These are phyloP conservation scores for Pogonomyrmex californicus DNA, from an alignment of 1,140 invertebrate genomes.

Conservation along the genomic window DNA sequence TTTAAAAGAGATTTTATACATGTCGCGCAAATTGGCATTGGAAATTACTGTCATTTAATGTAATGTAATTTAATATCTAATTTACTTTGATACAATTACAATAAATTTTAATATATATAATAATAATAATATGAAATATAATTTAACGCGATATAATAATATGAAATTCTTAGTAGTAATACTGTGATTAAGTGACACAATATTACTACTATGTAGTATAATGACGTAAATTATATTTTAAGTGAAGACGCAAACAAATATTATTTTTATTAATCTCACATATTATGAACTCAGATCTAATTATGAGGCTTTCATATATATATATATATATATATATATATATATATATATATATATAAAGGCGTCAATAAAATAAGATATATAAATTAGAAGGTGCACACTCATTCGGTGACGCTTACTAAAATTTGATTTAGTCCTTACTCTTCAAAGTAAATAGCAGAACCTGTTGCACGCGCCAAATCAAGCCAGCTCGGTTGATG, in stretches of 20 bases:
- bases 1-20: too few species aligned
- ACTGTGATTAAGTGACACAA: too few species aligned
- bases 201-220: too few species aligned
- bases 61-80: not conserved
- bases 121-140: not conserved
- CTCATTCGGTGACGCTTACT: not conserved
- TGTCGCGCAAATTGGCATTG: too few species aligned
- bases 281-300: constrained; percentile 11
- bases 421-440: constrained; percentile 64
- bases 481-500: constrained; percentile 53
- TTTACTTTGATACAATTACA: not conserved
- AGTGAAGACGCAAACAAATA: not conserved
- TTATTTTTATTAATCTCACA: not conserved
- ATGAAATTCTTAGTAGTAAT: too few species aligned
- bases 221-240: not conserved
- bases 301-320: not conserved
- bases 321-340: too few species aligned
- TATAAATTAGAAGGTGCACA: constrained; percentile 11
- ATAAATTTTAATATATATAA: constrained; percentile 23
- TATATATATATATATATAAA: too few species aligned
- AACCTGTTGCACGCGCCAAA: constrained; percentile 63
- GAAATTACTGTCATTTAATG: too few species aligned
- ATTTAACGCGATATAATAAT: not conserved
- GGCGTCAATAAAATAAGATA: constrained; percentile 43
- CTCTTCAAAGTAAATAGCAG: constrained; percentile 54